These are phyloP conservation scores for Scolopax bukidnonensis DNA, from an alignment of 2,797 vertebrate species.

Conservation along the genomic window DNA sequence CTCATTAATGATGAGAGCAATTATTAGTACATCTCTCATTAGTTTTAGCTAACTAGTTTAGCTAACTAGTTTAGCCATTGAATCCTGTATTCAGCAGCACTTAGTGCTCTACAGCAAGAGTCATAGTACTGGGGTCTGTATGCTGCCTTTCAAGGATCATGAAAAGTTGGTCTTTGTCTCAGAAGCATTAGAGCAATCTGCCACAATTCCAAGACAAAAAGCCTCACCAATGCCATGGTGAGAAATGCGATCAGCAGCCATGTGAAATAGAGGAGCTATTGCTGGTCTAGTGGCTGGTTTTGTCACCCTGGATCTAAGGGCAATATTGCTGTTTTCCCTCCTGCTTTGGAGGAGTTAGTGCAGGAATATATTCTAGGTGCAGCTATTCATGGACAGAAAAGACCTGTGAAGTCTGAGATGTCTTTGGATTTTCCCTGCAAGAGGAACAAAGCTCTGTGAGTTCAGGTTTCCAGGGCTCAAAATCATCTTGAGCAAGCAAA, in stretches of 20 bases:
- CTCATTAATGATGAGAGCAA: not conserved
- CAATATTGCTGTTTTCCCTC: not conserved
- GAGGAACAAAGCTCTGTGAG: not conserved
- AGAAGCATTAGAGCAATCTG: not conserved
- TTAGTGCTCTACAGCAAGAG: not conserved
- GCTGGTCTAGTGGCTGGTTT: not conserved
- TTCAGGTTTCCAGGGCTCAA: not conserved
- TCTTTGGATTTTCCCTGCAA: not conserved
- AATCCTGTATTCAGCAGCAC: not conserved
- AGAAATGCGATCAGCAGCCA: not conserved
- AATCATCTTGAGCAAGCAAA: not conserved
- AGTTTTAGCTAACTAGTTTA: not conserved
- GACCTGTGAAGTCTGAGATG: not conserved
- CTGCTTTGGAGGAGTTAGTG: not conserved
- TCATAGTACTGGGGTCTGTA: rapidly evolving
- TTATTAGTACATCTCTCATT: not conserved
- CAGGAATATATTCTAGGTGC: not conserved
- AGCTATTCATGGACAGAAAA: not conserved
- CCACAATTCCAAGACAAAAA: not conserved
- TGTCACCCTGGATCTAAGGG: not conserved
- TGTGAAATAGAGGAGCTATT: not conserved
- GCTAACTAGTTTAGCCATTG: not conserved
- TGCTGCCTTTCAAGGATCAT: not conserved
- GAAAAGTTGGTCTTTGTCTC: not conserved
- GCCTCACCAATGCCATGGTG: rapidly evolving